Base-by-base conservation (phyloP, 2,888 invertebrate species). In the Drosophila rellima region DNA sequence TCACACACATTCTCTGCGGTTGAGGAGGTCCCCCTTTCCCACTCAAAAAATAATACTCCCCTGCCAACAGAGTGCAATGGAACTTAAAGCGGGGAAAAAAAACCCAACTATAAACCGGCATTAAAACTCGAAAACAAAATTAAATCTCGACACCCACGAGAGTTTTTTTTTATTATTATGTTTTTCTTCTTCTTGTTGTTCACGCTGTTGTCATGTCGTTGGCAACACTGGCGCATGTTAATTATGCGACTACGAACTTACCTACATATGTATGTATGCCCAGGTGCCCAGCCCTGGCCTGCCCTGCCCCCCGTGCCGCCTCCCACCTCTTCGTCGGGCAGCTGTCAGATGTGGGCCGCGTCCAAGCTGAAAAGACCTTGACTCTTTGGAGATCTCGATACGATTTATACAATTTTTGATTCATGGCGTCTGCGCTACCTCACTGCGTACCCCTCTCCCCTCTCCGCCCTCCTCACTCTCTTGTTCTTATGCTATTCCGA, bases 371-470 rank as follows among this genome's bases (percentile, higher is more conserved):
- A 26, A 54, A 85, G 85, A 88, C 85, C 85, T 88, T 85, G 85
- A 85, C 88, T 85, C 86, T 85, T 62, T 67, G 70, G 71, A 73
- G 78, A 74, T 82, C 80, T 79, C 69, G 81, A 86, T 83, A 77
- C 81, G 84, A 83, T 83, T 83, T 80, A 83, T 83, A 86, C 77
- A 81, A 83, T 74, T 81, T 86, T 86, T 83, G 83, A 83, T 83
- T 83, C 83, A 83, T 83, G 84, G 74, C 63, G 69, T 76, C 73
- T 70, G 63, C 64, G 44, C 61, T 45, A 26, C 26, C 29, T 4
- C 52, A n/a, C 42, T 48, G 6, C 23, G 11, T 31, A 3, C 7
- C 2, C 7, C 18, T 2, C n/a, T 11, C 1, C 18, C 11, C 26
- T n/a, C 44, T 26, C 8, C 11, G 5, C 8, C n/a, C 11, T 23